These are phyloP conservation scores for Drosophila melanica DNA, from an alignment of 1,140 invertebrate genomes.

Conservation along the genomic window DNA sequence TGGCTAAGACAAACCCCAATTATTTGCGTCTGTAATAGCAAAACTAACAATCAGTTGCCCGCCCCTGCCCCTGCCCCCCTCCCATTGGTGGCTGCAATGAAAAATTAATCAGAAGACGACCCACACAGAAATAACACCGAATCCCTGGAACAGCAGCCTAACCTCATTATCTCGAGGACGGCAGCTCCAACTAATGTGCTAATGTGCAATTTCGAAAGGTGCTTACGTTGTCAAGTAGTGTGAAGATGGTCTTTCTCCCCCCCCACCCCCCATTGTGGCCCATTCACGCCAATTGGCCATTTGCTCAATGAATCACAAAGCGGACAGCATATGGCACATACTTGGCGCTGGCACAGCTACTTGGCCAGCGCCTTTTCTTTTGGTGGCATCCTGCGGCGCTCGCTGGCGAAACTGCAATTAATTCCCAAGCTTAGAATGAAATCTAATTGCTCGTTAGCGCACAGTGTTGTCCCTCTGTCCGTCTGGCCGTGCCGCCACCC, in stretches of 20 bases:
- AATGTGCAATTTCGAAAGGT: conserved; percentile 80
- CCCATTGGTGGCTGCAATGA: conserved; percentile 48
- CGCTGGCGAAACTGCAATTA: conserved; percentile 68
- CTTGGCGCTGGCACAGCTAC: conserved; percentile 21
- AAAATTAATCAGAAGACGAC: conserved; percentile 71
- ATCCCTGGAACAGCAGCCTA: neutral
- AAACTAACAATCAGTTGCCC: conserved; percentile 31
- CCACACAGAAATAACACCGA: conserved; percentile 18
- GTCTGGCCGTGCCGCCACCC: neutral
- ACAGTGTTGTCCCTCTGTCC: conserved; percentile 55
- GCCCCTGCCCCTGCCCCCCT: too few relatives aligned
- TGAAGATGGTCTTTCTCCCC: conserved; percentile 60
- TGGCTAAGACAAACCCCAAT: conserved; percentile 30
- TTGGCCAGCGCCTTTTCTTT: conserved; percentile 7
- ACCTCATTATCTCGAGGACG: conserved; percentile 40
- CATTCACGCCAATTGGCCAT: conserved; percentile 66
- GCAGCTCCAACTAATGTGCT: conserved; percentile 70
- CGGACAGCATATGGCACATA: conserved; percentile 67
- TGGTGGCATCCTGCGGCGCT: conserved; percentile 26
- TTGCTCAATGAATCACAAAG: conserved; percentile 54
- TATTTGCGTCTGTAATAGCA: conserved; percentile 24
- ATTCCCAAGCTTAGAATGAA: conserved; percentile 83
- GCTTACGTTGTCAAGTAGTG: conserved; percentile 83
- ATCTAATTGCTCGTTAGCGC: conserved; percentile 84
- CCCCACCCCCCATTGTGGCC: conserved; percentile 1